Conservation (phyloP, 2,888 invertebrate species). For the Campoplex nolae region DNA sequence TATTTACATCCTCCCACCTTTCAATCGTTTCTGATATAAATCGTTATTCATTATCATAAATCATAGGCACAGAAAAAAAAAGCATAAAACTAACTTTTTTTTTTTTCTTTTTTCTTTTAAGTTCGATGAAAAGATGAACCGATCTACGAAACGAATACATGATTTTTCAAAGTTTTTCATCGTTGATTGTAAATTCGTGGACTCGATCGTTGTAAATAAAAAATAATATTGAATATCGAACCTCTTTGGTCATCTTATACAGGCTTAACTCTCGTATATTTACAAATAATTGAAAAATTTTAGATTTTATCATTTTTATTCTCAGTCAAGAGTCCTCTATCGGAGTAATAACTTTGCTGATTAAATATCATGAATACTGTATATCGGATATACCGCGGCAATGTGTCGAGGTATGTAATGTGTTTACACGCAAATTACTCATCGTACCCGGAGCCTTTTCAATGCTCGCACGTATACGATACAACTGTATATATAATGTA, state of each 20-base stretch:
- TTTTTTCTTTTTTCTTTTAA: too few relatives aligned
- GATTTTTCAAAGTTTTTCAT: not conserved
- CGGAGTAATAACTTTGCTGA: not conserved
- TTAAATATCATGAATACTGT: conserved; percentile 24
- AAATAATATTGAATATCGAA: not conserved
- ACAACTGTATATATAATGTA: conserved; percentile 19
- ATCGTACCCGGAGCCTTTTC: conserved; percentile 45
- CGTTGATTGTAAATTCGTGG: too few relatives aligned
- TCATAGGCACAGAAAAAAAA: not conserved
- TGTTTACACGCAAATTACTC: conserved; percentile 68
- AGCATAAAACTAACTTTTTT: not conserved
- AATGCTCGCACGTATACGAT: conserved; percentile 22
- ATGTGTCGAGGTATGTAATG: conserved; percentile 44
- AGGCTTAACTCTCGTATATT: not conserved
- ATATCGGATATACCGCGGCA: conserved; percentile 16
- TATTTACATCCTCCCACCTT: conserved; percentile 51
- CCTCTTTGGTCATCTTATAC: not conserved
- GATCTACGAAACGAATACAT: not conserved
- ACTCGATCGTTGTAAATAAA: too few relatives aligned
- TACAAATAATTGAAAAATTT: not conserved
- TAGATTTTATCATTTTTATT: not conserved
- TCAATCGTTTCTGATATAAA: conserved; percentile 4
- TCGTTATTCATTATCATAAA: not conserved
- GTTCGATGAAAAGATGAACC: not conserved
- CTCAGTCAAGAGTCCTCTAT: not conserved